These are phyloP conservation scores for Idaea aversata DNA, from an alignment of 2,888 invertebrate genomes.

Conservation along the genomic window DNA sequence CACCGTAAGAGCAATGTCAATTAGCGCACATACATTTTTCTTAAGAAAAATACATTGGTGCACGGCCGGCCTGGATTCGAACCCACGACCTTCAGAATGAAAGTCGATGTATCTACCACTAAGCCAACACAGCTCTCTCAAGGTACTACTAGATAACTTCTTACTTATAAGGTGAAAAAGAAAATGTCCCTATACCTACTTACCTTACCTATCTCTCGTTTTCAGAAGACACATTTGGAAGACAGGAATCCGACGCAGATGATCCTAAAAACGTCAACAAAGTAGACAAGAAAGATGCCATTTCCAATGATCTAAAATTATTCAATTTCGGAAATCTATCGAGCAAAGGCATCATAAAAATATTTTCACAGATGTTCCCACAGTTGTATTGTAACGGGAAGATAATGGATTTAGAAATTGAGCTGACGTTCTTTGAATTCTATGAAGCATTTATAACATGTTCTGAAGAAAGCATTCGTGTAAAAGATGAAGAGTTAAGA, in stretches of 20 bases:
- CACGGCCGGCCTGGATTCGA: too few species aligned
- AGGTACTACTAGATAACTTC: too few species aligned
- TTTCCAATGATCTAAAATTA: slow-evolving; percentile 38
- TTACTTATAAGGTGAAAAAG: too few species aligned
- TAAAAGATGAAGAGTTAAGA: slow-evolving; percentile 46
- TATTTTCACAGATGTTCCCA: slow-evolving; percentile 72
- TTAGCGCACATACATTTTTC: too few species aligned
- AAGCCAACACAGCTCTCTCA: too few species aligned
- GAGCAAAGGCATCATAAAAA: slow-evolving; percentile 51
- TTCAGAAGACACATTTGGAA: neutral
- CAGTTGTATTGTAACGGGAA: slow-evolving; percentile 49
- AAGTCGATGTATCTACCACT: too few species aligned
- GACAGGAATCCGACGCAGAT: slow-evolving; percentile 31
- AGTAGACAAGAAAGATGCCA: slow-evolving; percentile 17
- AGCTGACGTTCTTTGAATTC: slow-evolving; percentile 81
- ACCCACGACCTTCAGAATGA: too few species aligned
- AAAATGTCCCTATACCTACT: neutral
- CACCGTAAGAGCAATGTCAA: too few species aligned
- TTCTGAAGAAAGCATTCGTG: slow-evolving; percentile 57
- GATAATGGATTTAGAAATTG: slow-evolving; percentile 72
- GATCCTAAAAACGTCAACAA: slow-evolving; percentile 24
- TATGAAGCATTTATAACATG: slow-evolving; percentile 78
- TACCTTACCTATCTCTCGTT: neutral
- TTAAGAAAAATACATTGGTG: too few species aligned
- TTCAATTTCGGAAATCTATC: slow-evolving; percentile 63